A percentile compares a stretch with the other conserved stretches of the same genome.
phyloP scores from a whole-genome alignment of 2,888 invertebrate species.

The Rhagium mordax region DNA sequence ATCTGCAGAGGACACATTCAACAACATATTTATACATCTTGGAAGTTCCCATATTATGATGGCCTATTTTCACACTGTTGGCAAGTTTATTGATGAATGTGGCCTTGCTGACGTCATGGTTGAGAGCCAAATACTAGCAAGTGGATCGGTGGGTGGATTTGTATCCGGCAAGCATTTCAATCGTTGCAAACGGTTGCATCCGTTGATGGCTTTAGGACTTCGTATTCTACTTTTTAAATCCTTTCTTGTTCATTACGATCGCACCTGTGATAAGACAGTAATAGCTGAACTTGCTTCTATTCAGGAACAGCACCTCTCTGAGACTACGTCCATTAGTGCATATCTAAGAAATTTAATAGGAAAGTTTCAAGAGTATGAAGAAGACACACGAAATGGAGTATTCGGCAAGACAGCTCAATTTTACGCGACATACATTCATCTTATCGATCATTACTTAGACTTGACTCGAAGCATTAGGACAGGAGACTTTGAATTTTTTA shows the following conservation, averaged over 20 bases:
- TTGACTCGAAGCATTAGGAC: conserved; percentile 57
- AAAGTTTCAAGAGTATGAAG: conserved; percentile 47
- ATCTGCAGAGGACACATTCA: conserved; percentile 42
- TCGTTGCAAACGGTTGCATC: neutral
- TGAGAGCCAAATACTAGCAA: neutral
- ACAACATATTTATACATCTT: conserved; percentile 56
- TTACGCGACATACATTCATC: conserved; percentile 56
- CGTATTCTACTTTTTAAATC: neutral
- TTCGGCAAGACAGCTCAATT: conserved; percentile 36
- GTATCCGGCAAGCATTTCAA: neutral
- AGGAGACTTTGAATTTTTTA: conserved; percentile 54
- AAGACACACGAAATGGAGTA: conserved; percentile 46
- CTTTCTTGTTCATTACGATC: conserved; percentile 40
- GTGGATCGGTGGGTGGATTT: neutral
- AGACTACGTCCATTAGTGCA: neutral
- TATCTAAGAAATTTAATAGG: conserved; percentile 30
- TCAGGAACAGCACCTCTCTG: neutral
- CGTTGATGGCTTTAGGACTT: conserved; percentile 23
- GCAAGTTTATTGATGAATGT: conserved; percentile 50
- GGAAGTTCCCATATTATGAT: conserved; percentile 63
- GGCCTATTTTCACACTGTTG: conserved; percentile 61
- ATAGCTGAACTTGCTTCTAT: neutral
- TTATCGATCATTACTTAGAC: conserved; percentile 55
- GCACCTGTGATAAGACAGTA: conserved; percentile 12
- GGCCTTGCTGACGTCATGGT: neutral